Percentiles rank a stretch among this genome's conserved stretches.
Evolutionary conservation across 2,797 vertebrate species (phyloP).

Genomic region (Lindbergichthys nudifrons): DNA sequence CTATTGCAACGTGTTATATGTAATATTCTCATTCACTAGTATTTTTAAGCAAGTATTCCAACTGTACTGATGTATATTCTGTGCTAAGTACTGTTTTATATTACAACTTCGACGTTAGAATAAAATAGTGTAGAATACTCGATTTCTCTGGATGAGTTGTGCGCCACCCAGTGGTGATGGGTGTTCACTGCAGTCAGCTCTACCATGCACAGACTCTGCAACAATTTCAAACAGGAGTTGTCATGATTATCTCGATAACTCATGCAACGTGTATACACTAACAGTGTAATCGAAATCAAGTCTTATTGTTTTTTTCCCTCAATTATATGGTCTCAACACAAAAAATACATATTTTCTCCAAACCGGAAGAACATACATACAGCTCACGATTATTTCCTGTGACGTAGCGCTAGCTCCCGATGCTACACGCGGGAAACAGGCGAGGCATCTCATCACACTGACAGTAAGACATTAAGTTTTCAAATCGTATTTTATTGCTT

Average conservation of each 20-base stretch:
- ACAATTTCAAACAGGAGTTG: not conserved
- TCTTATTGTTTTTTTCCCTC: fast-evolving
- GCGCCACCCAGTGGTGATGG: constrained; percentile 63
- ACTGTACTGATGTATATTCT: not conserved
- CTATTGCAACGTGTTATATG: not conserved
- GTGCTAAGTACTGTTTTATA: not conserved
- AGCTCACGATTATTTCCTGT: constrained; percentile 63
- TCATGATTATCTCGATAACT: fast-evolving
- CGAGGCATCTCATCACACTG: constrained; percentile 49
- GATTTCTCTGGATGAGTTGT: constrained; percentile 30
- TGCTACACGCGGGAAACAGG: constrained; percentile 88
- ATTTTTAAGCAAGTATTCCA: not conserved
- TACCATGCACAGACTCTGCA: not conserved
- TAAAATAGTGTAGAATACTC: not conserved
- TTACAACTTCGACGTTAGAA: not conserved
- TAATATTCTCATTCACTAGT: not conserved
- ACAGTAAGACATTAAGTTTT: constrained; percentile 71
- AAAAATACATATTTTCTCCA: not conserved
- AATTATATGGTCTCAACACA: not conserved
- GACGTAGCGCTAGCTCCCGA: constrained; percentile 74
- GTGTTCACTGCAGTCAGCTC: constrained; percentile 23
- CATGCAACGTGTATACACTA: not conserved
- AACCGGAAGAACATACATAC: constrained; percentile 72
- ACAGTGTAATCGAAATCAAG: fast-evolving
- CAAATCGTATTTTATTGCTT: not conserved